phyloP scores from a whole-genome alignment of 2,113 vertebrate genomes.

The Prochilodus magdalenae region DNA sequence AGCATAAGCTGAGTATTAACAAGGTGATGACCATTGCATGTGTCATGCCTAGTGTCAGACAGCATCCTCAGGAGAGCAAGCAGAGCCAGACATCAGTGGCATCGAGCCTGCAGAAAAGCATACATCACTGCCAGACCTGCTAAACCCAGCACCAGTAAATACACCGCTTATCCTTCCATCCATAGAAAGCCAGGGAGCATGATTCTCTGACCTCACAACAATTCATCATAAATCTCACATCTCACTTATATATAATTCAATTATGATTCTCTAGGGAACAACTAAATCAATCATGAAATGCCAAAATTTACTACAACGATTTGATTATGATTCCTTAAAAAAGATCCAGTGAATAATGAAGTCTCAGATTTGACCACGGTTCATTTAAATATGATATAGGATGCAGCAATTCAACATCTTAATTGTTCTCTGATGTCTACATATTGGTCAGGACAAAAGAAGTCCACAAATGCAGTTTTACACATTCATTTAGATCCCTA shows the following conservation, averaged over 20 bases:
- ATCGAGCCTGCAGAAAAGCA: constrained; percentile 28
- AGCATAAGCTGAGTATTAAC: constrained; percentile 23
- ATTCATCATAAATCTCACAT: neutral
- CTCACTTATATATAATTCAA: neutral
- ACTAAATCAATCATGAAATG: neutral
- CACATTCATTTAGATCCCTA: too few species aligned
- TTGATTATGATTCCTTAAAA: too few species aligned
- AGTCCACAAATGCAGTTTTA: too few species aligned
- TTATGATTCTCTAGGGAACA: too few species aligned
- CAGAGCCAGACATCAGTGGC: constrained; percentile 32
- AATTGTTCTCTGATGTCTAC: too few species aligned
- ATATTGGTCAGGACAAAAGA: too few species aligned
- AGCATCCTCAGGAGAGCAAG: constrained; percentile 42
- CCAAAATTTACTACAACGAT: too few species aligned
- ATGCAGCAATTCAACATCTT: too few species aligned
- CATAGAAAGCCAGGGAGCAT: neutral
- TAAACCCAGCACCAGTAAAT: neutral
- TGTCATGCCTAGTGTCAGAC: constrained; percentile 52
- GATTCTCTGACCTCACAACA: neutral
- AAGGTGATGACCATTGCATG: constrained; percentile 46
- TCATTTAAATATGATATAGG: neutral
- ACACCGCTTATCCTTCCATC: neutral
- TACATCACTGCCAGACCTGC: constrained; percentile 24
- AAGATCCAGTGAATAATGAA: neutral
- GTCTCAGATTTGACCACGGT: neutral